Evolutionary conservation across 2,888 invertebrate genomes (phyloP), one percentile per base, ranked within the genome.

Genomic region (Carabus problematicus): DNA sequence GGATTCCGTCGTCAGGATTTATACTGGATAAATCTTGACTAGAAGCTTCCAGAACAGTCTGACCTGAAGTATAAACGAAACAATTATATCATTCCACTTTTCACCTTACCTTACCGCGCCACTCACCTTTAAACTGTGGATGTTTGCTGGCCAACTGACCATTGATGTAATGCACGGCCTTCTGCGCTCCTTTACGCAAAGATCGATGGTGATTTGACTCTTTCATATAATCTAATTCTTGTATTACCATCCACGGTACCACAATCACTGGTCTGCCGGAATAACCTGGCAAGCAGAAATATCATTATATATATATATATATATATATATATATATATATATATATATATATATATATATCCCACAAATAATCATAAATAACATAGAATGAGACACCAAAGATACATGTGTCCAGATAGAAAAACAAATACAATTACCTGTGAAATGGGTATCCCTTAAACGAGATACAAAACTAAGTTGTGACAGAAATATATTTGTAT

Each of bases 241-340:
- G 85, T 11, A 87, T 82, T 0, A 88, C 88, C 58, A 87, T 83
- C 87, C 87, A 88, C 0, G 88, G 88, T 0, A 88, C 83, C 66
- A 85, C 76, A 9, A 88, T 73, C 0, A 82, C 82, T 0, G 85
- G 84, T 49, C 71, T 70, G 16, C 72, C 73, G 8, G 74, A 70
- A n/a, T n/a, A n/a, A 39, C 75, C 79, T 79, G 70, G 62, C 75
- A 75, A 70, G 29, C 29, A 29, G 3, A 29, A 2, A 29, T 29
- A 29, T 3, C 29, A 29, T 29, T 29, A 29, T 29, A 29, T 2
- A 29, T 29, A 29, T 29, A n/a, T n/a, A n/a, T n/a, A n/a, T n/a
- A n/a, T n/a, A n/a, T n/a, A n/a, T n/a, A n/a, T n/a, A n/a, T n/a
- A n/a, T n/a, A n/a, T n/a, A n/a, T n/a, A n/a, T n/a, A n/a, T n/a